Evolutionary conservation across 2,797 vertebrate genomes (phyloP).

Genomic region (Gymnothorax javanicus): DNA sequence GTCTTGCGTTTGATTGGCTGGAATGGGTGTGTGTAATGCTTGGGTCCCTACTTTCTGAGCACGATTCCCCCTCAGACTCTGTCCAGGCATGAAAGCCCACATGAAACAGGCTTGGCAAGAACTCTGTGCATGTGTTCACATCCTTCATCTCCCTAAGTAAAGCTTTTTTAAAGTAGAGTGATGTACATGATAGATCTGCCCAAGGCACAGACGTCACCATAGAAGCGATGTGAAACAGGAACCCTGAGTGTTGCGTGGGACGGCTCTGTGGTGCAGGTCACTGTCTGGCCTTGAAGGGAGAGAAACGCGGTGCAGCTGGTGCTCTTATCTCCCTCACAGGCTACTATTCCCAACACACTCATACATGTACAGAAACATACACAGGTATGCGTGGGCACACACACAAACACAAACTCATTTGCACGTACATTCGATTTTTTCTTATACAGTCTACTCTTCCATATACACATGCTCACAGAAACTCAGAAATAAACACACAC

Average conservation of each 20-base stretch:
- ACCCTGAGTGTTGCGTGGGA: constrained; percentile 13
- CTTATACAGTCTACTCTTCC: no score
- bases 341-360: neutral
- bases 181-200: constrained; percentile 23
- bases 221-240: neutral
- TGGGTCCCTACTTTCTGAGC: neutral
- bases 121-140: neutral
- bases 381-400: neutral
- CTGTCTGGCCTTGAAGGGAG: constrained; percentile 2
- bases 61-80: neutral
- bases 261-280: neutral
- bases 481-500: neutral
- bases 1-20: constrained; percentile 10
- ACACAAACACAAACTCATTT: constrained; percentile 4
- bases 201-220: neutral
- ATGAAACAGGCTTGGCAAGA: neutral
- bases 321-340: neutral
- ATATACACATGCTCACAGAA: constrained; percentile 21
- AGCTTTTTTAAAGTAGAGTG: neutral
- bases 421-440: neutral
- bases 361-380: constrained; percentile 9
- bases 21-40: neutral
- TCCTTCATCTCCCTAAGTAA: neutral
- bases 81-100: neutral
- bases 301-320: constrained; percentile 1